phyloP scores from a whole-genome alignment of 2,797 vertebrate genomes.

The Enteromius afrohamiltoni region DNA sequence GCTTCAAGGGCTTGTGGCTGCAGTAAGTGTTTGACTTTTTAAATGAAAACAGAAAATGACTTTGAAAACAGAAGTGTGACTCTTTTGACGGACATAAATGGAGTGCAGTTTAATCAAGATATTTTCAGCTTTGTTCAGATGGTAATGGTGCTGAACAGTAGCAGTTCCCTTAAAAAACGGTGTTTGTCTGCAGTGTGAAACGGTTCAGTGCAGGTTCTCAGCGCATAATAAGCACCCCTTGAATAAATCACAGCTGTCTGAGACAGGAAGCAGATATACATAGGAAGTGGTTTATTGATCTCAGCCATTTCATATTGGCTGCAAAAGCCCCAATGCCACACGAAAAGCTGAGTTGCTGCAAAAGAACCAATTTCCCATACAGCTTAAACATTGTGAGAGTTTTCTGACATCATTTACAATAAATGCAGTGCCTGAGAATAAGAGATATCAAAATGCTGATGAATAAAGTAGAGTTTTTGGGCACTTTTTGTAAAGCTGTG shows the following conservation, averaged over 20 bases:
- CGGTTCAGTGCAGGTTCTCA: conserved; percentile 23
- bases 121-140: background rate
- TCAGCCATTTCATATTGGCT: conserved; percentile 26
- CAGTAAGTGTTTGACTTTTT: conserved; percentile 57
- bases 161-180: background rate
- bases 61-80: too few species aligned
- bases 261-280: conserved; percentile 50
- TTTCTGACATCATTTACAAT: conserved; percentile 37
- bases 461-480: conserved; percentile 49
- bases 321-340: conserved; percentile 43
- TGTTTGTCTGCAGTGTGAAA: background rate
- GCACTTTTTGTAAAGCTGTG: background rate
- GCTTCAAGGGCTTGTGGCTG: conserved; percentile 65
- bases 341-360: background rate
- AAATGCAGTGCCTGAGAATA: background rate
- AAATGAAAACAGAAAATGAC: background rate
- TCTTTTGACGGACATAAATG: background rate
- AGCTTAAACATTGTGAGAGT: background rate
- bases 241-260: conserved; percentile 62
- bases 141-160: background rate
- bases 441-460: background rate
- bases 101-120: background rate
- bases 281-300: conserved; percentile 61
- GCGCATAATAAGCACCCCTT: background rate
- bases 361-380: conserved; percentile 13